A percentile compares a stretch with the other conserved stretches of the same genome.
Conservation (phyloP, 2,888 invertebrate genomes). For the Lepeophtheirus nordmannii region DNA sequence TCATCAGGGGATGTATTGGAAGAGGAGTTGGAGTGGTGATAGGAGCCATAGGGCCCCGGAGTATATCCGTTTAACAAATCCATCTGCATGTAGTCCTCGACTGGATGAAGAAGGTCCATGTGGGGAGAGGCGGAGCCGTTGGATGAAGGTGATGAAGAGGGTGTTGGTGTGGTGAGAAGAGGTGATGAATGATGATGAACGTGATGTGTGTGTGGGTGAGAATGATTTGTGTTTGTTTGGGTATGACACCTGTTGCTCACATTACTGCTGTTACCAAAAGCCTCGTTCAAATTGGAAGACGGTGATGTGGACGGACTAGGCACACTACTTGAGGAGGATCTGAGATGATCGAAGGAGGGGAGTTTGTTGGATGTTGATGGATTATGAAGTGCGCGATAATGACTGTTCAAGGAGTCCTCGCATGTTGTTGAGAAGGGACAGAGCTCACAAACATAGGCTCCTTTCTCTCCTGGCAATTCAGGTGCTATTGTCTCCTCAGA, state of each 20-base stretch:
- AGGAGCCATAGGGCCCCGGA: neutral
- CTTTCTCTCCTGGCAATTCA: too few relatives aligned
- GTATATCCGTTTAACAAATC: neutral
- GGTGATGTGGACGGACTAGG: constrained; percentile 1
- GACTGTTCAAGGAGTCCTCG: neutral
- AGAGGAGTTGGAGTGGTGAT: too few relatives aligned
- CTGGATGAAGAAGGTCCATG: neutral
- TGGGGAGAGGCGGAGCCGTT: neutral
- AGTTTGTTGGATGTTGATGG: neutral
- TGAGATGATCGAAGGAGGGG: constrained; percentile 13
- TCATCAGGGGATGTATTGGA: neutral
- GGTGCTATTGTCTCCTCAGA: neutral
- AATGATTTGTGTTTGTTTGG: too few relatives aligned
- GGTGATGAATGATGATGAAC: neutral
- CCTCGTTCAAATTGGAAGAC: neutral
- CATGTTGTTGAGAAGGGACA: neutral
- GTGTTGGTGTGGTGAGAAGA: neutral
- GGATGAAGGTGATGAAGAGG: neutral
- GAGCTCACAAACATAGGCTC: neutral
- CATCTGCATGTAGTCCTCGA: neutral
- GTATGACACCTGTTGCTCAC: too few relatives aligned
- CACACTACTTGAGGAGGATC: neutral
- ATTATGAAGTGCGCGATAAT: neutral
- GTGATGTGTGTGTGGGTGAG: too few relatives aligned
- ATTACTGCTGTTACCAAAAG: neutral